Conservation (phyloP, 1,140 invertebrate genomes). For the Atta colombica region DNA sequence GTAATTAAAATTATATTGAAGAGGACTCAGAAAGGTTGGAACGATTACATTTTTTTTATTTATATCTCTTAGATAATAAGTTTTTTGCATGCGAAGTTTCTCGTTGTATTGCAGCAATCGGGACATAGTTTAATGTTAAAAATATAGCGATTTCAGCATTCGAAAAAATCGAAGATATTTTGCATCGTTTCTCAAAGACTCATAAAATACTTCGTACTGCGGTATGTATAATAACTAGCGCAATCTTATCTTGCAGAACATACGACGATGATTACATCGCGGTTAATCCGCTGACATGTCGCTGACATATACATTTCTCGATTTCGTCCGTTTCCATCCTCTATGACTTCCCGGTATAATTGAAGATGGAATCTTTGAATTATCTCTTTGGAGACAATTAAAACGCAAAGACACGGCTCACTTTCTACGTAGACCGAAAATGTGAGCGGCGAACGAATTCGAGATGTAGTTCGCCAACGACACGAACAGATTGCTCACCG, state of each 20-base stretch:
- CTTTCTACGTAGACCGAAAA: conserved; percentile 34
- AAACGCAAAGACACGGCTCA: neutral
- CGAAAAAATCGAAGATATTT: neutral
- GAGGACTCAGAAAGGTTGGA: too few species aligned
- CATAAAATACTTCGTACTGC: conserved; percentile 20
- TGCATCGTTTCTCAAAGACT: neutral
- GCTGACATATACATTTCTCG: neutral
- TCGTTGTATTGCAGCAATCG: neutral
- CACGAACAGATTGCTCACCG: conserved; percentile 47
- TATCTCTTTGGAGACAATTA: too few species aligned
- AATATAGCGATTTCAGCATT: neutral
- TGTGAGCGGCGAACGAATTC: conserved; percentile 37
- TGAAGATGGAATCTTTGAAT: neutral
- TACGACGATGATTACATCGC: neutral
- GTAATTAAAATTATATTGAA: too few species aligned
- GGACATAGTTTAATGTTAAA: too few species aligned
- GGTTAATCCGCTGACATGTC: neutral
- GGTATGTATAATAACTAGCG: neutral
- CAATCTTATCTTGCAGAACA: conserved; percentile 12
- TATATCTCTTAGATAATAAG: too few species aligned
- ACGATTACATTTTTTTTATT: too few species aligned
- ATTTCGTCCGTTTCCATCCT: neutral
- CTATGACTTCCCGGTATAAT: too few species aligned
- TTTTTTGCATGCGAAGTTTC: neutral
- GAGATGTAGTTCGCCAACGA: conserved; percentile 50